Conservation (phyloP, 2,888 invertebrate genomes). For the Heliconius hortense region DNA sequence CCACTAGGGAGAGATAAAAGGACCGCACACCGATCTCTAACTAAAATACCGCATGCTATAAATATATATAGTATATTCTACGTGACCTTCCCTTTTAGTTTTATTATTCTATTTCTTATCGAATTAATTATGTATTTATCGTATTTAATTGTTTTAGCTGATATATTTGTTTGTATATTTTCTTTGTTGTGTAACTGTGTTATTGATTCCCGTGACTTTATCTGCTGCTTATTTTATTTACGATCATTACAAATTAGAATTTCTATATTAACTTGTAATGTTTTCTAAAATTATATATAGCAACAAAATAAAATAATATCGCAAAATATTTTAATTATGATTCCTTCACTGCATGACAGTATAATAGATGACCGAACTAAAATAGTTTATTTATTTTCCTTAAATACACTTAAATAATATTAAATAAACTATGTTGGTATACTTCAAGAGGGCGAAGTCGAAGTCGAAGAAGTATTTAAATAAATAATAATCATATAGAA, state of each 20-base stretch:
- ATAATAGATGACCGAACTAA: too few species aligned
- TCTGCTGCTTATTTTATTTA: not conserved
- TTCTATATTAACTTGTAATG: too few species aligned
- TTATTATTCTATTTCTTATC: not conserved
- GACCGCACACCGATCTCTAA: slow-evolving; percentile 27
- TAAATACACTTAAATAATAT: too few species aligned
- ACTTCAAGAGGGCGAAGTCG: too few species aligned
- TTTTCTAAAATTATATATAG: too few species aligned
- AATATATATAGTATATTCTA: slow-evolving; percentile 14
- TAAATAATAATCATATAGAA: not conserved
- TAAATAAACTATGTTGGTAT: too few species aligned
- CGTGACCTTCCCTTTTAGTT: slow-evolving; percentile 6
- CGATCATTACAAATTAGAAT: not conserved
- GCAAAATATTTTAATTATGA: too few species aligned
- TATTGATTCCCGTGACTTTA: not conserved
- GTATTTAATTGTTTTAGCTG: not conserved
- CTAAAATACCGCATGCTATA: slow-evolving; percentile 24
- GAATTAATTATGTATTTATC: not conserved
- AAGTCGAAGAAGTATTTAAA: not conserved
- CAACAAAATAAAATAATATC: too few species aligned
- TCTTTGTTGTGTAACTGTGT: too few species aligned
- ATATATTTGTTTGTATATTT: not conserved
- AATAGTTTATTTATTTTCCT: too few species aligned
- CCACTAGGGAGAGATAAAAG: slow-evolving; percentile 37
- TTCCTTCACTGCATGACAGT: too few species aligned